These are phyloP conservation scores for Thamnophis elegans DNA, from an alignment of 2,797 vertebrate genomes.

Conservation along the genomic window DNA sequence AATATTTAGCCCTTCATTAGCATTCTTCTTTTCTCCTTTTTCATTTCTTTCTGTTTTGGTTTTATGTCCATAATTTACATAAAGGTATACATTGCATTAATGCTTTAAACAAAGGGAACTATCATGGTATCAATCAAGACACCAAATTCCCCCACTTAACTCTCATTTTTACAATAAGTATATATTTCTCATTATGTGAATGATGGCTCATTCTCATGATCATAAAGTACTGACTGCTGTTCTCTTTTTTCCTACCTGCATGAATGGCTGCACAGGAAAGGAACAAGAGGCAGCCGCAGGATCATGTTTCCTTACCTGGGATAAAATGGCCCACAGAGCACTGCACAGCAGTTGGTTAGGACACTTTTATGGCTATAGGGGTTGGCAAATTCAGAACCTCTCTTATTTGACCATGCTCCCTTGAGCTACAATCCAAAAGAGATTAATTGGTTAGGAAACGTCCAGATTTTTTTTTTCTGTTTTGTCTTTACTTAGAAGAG, in stretches of 20 bases:
- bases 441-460: rapidly evolving
- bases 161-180: rapidly evolving
- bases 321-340: slow-evolving; percentile 91
- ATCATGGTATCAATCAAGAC: background rate
- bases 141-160: background rate
- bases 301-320: slow-evolving; percentile 80
- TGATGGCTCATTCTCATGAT: background rate
- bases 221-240: background rate
- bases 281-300: background rate
- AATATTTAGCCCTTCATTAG: background rate
- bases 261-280: background rate
- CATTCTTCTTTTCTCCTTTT: too few species aligned
- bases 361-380: slow-evolving; percentile 94
- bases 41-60: background rate
- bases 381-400: slow-evolving; percentile 85
- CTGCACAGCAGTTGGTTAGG: slow-evolving; percentile 90
- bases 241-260: background rate
- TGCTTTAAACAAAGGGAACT: background rate
- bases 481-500: background rate
- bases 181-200: background rate
- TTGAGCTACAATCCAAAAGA: slow-evolving; percentile 81
- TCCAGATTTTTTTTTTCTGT: background rate
- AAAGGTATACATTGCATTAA: background rate
- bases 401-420: slow-evolving; percentile 93
- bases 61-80: background rate